These are phyloP conservation scores for Aporrectodea caliginosa DNA, from an alignment of 1,140 invertebrate species.

Conservation along the genomic window DNA sequence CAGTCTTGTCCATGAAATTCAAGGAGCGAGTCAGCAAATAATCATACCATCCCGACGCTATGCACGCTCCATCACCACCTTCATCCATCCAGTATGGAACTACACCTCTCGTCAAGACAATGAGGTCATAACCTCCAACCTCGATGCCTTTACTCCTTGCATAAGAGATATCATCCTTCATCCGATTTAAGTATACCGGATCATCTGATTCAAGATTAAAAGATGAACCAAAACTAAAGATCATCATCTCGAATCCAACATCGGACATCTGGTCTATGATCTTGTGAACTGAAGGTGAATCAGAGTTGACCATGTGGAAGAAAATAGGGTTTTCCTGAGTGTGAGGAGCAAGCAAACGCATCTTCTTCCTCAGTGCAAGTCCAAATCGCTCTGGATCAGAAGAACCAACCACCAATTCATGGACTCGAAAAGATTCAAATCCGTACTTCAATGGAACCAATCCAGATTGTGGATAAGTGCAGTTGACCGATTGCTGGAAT, in stretches of 20 bases:
- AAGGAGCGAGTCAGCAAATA: slow-evolving; percentile 4
- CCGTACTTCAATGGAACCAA: neutral
- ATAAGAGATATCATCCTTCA: slow-evolving; percentile 12
- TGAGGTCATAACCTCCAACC: slow-evolving; percentile 27
- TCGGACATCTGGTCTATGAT: slow-evolving; percentile 14
- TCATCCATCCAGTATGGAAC: slow-evolving; percentile 1
- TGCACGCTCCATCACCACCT: slow-evolving; percentile 13
- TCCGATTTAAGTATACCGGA: neutral
- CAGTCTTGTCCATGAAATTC: slow-evolving; percentile 17
- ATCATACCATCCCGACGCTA: slow-evolving; percentile 24
- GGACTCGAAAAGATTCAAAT: slow-evolving; percentile 15
- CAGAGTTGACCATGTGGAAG: slow-evolving; percentile 6
- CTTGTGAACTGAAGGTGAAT: neutral
- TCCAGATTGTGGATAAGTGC: neutral
- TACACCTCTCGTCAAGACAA: slow-evolving; percentile 8
- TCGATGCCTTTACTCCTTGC: slow-evolving; percentile 22
- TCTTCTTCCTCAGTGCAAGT: neutral
- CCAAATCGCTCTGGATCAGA: slow-evolving; percentile 6
- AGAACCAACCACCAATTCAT: slow-evolving; percentile 11
- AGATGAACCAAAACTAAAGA: slow-evolving; percentile 14
- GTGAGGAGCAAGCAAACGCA: slow-evolving; percentile 10
- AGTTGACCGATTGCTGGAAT: slow-evolving; percentile 10
- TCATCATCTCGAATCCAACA: slow-evolving; percentile 23
- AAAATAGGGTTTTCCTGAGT: slow-evolving; percentile 22
- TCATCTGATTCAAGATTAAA: slow-evolving; percentile 21